Evolutionary conservation across 2,113 vertebrate genomes (phyloP), one percentile per base, ranked within the genome.

Genomic region (Mixornis gularis): DNA sequence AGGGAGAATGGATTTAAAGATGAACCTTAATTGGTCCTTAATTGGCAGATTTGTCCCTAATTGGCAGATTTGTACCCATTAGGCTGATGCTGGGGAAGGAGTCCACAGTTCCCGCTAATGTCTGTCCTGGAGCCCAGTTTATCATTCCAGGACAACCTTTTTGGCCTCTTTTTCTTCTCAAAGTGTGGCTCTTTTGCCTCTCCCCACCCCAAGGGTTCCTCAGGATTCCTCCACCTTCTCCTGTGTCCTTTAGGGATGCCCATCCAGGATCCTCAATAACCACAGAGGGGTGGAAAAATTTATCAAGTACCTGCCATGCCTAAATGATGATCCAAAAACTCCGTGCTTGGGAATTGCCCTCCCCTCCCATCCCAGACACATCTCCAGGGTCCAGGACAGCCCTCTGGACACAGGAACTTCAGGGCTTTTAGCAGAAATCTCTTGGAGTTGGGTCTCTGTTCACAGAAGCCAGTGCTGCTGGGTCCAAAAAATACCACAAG

Each of bases 21-120:
- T 40, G 51, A 87, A 34, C 17, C 14, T 72, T 95, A 93, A 96
- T 66, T 91, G 56, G 51, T 29, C 55, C 46, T 78, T 93, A 93
- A 93, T 84, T 77, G 60, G 79, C 59, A 93, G 38, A 91, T 92
- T 83, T 80, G 72, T 83, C 58, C 44, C 84, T 92, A 94, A 94
- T 81, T 87, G 58, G 80, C 60, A 89, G 53, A 93, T 93, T 84
- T 89, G 84, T 93, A 51, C 65, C 84, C 65, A 90, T 93, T 87
- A 91, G 58, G 78, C 22, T 79, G 80, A 52, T 59, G 65, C 27
- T 51, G 65, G 83, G 72, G 51, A 65, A 74, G 77, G n/a, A 86
- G 48, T 7, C 86, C 59, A 34, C 43, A 62, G 52, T 36, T 77
- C 38, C 68, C 4, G 3, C 32, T 73, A 14, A 53, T 0, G 1